Conservation (phyloP, 2,797 vertebrate species). For the Notoglanidium macrostoma region DNA sequence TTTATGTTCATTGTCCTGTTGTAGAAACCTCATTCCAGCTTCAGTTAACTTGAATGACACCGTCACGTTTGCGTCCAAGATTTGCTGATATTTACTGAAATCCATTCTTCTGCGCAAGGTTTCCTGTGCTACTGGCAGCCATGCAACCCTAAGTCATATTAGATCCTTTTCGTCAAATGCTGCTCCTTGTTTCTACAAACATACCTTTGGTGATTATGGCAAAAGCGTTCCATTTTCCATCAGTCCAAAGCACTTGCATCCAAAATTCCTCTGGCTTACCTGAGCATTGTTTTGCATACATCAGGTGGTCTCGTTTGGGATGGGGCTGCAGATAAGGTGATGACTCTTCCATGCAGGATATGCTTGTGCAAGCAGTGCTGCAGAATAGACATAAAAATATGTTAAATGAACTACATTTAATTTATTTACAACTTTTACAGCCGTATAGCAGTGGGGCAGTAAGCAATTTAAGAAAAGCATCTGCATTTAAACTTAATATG, state of each 20-base stretch:
- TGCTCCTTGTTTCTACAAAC: neutral
- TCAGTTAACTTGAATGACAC: too few relatives aligned
- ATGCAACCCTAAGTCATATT: neutral
- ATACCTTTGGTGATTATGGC: neutral
- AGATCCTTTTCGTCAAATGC: neutral
- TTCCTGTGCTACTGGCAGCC: neutral
- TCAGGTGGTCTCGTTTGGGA: neutral
- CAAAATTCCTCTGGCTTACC: neutral
- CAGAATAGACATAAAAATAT: neutral
- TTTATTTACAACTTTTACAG: neutral
- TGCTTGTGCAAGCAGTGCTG: neutral
- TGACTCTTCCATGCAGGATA: neutral
- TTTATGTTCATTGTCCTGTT: neutral
- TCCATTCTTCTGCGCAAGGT: neutral
- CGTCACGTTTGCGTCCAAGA: neutral
- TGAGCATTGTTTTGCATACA: neutral
- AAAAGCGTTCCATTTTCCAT: neutral
- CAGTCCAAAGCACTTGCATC: neutral
- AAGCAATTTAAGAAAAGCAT: neutral
- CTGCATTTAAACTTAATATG: neutral
- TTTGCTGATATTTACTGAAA: neutral
- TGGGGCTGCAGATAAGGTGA: neutral
- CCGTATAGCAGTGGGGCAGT: neutral
- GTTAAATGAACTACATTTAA: neutral
- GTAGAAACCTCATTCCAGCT: too few relatives aligned